phyloP scores from a whole-genome alignment of 2,113 vertebrate genomes.

The Tringa solitaria region DNA sequence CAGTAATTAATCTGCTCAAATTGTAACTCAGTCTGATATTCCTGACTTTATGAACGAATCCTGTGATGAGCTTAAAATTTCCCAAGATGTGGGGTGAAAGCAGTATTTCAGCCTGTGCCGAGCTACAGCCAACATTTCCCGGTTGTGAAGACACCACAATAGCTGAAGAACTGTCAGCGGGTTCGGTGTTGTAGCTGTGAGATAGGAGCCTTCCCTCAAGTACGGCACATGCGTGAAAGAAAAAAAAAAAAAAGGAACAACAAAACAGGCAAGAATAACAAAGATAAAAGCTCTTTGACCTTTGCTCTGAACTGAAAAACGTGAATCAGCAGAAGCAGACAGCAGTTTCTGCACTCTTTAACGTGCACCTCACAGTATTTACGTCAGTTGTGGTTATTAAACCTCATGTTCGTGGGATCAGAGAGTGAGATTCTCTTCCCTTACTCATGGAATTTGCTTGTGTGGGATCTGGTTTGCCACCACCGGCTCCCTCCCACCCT shows the following conservation, averaged over 20 bases:
- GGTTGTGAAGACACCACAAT: not conserved
- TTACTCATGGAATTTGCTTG: not conserved
- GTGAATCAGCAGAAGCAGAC: not conserved
- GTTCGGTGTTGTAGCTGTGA: not conserved
- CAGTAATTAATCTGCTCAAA: constrained; percentile 54
- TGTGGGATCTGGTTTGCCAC: not conserved
- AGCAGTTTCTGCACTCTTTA: not conserved
- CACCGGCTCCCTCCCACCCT: not conserved
- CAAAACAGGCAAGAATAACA: not conserved
- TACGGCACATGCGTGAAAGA: fast-evolving
- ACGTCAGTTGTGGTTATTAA: not conserved
- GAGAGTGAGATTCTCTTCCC: not conserved
- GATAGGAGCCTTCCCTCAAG: not conserved
- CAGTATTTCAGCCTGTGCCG: not conserved
- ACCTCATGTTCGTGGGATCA: not conserved
- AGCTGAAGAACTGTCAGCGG: not conserved
- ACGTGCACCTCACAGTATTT: not conserved
- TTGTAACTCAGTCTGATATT: constrained; percentile 14
- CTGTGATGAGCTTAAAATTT: not conserved
- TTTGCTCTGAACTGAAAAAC: not conserved
- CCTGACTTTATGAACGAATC: not conserved
- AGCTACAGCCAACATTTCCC: not conserved
- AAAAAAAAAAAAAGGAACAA: not conserved
- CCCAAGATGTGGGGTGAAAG: not conserved
- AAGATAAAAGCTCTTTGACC: constrained; percentile 24